Evolutionary conservation across 2,113 vertebrate species (phyloP), one percentile per base, ranked within the genome.

Genomic region (Ornithorhynchus anatinus): DNA sequence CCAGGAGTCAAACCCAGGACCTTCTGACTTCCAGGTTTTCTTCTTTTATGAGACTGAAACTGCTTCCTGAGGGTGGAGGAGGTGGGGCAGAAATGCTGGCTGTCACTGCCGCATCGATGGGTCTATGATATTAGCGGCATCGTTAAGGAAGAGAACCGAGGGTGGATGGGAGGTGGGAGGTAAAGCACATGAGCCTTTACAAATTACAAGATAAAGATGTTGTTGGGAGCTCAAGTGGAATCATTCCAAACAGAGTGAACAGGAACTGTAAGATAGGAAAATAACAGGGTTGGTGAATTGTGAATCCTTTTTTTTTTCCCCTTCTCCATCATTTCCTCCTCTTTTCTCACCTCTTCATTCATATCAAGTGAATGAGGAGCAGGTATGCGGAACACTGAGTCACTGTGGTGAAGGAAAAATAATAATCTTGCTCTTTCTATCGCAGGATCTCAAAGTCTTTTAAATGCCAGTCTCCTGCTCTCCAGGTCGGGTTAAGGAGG

Each of bases 251-350:
- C 22, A 52, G 23, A 3, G 2, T 52, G 51, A 61, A 62, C 59
- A 20, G 42, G 29, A 61, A 53, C 12, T 1, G 1, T 16, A 27
- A 42, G 59, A 56, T 1, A 32, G 51, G 31, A 62, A 72, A 56
- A 62, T 36, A 54, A n/a, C 3, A 52, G 56, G 42, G 48, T 53
- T 66, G 51, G 25, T 52, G 22, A 75, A 59, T 75, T 69, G 44
- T 35, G 22, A 65, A 36, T n/a, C 31, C 13, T 48, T 38, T 39
- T 32, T 35, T 57, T 73, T 51, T 58, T 51, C n/a, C n/a, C n/a
- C n/a, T n/a, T 23, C 67, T 76, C 5, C 13, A 37, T 60, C 29
- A 53, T 50, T 58, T 35, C 20, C 22, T 59, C 15, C 23, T 16
- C 14, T 69, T n/a, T 50, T 51, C 16, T 23, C 19, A 37, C 15